Evolutionary conservation across 2,888 invertebrate genomes (phyloP), one percentile per base, ranked within the genome.

Genomic region (Platycheirus albimanus): DNA sequence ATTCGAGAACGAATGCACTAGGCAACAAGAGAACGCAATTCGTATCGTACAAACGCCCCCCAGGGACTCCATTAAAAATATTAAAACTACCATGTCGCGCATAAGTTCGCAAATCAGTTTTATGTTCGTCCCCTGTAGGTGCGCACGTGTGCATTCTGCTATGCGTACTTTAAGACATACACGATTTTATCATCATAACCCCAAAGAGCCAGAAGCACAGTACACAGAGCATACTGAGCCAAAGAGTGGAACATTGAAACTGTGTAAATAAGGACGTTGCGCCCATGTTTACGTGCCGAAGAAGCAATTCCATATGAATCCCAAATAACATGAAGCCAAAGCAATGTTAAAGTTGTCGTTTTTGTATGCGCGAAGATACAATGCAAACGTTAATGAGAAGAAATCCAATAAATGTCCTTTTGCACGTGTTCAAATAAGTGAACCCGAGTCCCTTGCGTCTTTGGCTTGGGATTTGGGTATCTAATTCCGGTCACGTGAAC

Each of bases 361-460:
- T n/a, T 20, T 49, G 20, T 49, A 24, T 11, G 20, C 6, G 28
- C 10, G 41, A 30, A 33, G 20, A 70, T 41, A 58, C 41, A 69
- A 63, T 28, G 70, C 61, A 78, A 74, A 77, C 78, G 63, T 69
- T 83, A 79, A 84, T 78, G 79, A 84, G 79, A 75, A 85, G 86
- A 88, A 89, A 90, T 89, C 88, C 89, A 90, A 90, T 90, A 90
- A 90, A 90, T 90, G 90, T 90, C 89, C 89, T 90, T 87, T 83
- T 88, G 88, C 88, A 88, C 88, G 88, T 88, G 88, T 88, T 87
- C 87, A 69, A 77, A 72, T 67, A 61, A 78, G 41, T 30, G 78
- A 78, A 45, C 74, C 72, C n/a, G n/a, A n/a, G n/a, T n/a, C 69
- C 77, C 78, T 36, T 64, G 63, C 38, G 52, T n/a, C 19, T 20